Evolutionary conservation across 2,113 vertebrate species (phyloP), one percentile per base, ranked within the genome.

Genomic region (Sapajus apella): DNA sequence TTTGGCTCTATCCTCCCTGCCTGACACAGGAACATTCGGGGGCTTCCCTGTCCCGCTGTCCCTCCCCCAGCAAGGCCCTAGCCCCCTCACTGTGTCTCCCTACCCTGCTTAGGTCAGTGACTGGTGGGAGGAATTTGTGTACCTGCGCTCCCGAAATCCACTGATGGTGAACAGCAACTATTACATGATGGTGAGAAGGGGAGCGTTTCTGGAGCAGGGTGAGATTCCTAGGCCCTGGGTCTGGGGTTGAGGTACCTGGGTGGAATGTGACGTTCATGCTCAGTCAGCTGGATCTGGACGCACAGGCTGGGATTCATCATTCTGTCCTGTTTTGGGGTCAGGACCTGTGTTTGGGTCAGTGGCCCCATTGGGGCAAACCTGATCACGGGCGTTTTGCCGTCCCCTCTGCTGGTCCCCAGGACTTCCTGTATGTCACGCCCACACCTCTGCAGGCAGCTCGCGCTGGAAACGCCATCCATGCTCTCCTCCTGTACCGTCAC

Each of bases 41-140:
- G n/a, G 21, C 55, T 52, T 21, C 27, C 32, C 27, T 10, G 47
- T 68, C n/a, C 37, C 40, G 11, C 18, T 23, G 27, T 8, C 70
- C 70, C 23, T 13, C 55, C 30, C 10, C 5, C 7, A 2, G 16
- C 20, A 40, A 8, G 40, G 68, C 37, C 37, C 30, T n/a, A 35
- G 23, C 17, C 32, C 9, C 43, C 45, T 32, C 20, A 37, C 52
- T n/a, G 21, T 16, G 17, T 84, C 73, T 88, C 52, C 92, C 50
- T 8, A 14, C 6, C 82, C 58, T 11, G 6, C 40, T 32, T 97
- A 99, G 99, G 99, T 99, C 73, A 99, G 99, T 30, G 99, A 99
- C 98, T 99, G 99, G 99, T 99, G 99, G 99, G 99, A 99, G 97
- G 99, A 99, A 90, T 99, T 99, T 7, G 98, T 99, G 55, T 99